phyloP scores from a whole-genome alignment of 2,888 invertebrate species.

The Agonopterix alstromeriana region DNA sequence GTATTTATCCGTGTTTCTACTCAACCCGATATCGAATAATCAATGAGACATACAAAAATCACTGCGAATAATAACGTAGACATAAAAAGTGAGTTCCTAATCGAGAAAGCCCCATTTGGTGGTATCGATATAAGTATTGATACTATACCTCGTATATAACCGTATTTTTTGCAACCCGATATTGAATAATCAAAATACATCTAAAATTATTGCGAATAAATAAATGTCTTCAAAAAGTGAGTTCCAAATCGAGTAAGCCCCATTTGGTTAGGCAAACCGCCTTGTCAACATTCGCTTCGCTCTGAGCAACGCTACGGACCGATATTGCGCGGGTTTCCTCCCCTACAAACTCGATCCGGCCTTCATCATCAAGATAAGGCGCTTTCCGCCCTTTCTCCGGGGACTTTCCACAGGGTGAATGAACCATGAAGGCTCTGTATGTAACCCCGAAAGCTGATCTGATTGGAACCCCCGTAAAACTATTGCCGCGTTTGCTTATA shows the following conservation, averaged over 20 bases:
- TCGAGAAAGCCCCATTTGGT: conserved; percentile 77
- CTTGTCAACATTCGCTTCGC: conserved; percentile 65
- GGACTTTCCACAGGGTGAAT: conserved; percentile 74
- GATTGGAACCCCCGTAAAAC: conserved; percentile 41
- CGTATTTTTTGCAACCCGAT: no score
- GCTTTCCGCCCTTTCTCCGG: conserved; percentile 73
- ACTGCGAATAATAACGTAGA: not conserved
- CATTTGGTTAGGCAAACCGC: conserved; percentile 58
- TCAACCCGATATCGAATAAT: no score
- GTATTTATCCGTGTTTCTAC: no score
- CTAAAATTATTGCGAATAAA: not conserved
- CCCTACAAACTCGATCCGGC: conserved; percentile 51
- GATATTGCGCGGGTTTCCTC: conserved; percentile 46
- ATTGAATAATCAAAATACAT: no score
- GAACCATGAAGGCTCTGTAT: conserved; percentile 48
- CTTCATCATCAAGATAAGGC: conserved; percentile 50
- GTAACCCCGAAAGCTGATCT: conserved; percentile 71
- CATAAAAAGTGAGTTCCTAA: conserved; percentile 42
- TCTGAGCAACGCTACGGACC: conserved; percentile 67
- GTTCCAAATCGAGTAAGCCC: conserved; percentile 72
- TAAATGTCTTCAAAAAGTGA: conserved; percentile 21
- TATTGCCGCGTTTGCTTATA: conserved; percentile 6
- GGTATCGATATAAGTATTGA: no score
- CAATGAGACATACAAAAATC: no score
- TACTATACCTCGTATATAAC: no score